Conservation (phyloP, 1,140 invertebrate species). For the Drosophila pseudoananassae region DNA sequence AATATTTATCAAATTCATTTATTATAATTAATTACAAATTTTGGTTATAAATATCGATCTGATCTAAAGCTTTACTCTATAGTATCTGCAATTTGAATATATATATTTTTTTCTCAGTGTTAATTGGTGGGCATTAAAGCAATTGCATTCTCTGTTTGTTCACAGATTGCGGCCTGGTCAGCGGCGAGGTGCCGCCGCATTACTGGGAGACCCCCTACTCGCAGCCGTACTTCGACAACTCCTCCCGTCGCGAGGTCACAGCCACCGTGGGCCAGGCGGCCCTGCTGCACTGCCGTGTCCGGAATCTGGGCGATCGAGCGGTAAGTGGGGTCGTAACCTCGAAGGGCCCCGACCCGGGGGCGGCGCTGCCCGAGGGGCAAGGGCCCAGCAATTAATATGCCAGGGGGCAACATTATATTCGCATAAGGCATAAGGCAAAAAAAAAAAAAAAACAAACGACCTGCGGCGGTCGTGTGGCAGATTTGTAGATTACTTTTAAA, state of each 20-base stretch:
- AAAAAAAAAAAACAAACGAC: conserved; percentile 65
- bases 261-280: conserved; percentile 94
- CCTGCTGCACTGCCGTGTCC: conserved; percentile 92
- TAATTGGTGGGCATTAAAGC: conserved; percentile 1
- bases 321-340: conserved; percentile 86
- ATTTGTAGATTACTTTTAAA: conserved; percentile 82
- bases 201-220: conserved; percentile 87
- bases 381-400: conserved; percentile 64
- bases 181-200: conserved; percentile 81
- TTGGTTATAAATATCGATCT: no score
- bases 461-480: conserved; percentile 75
- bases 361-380: background rate
- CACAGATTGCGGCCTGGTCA: conserved; percentile 74
- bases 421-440: conserved; percentile 56
- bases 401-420: conserved; percentile 60
- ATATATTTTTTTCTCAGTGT: background rate
- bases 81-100: no score
- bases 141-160: conserved; percentile 24
- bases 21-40: no score
- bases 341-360: background rate
- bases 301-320: conserved; percentile 94
- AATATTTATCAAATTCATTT: no score
- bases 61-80: no score
- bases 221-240: conserved; percentile 95
- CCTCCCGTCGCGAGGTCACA: conserved; percentile 92